Evolutionary conservation across 2,113 vertebrate genomes (phyloP), one percentile per base, ranked within the genome.

Genomic region (Falcunculus frontatus): DNA sequence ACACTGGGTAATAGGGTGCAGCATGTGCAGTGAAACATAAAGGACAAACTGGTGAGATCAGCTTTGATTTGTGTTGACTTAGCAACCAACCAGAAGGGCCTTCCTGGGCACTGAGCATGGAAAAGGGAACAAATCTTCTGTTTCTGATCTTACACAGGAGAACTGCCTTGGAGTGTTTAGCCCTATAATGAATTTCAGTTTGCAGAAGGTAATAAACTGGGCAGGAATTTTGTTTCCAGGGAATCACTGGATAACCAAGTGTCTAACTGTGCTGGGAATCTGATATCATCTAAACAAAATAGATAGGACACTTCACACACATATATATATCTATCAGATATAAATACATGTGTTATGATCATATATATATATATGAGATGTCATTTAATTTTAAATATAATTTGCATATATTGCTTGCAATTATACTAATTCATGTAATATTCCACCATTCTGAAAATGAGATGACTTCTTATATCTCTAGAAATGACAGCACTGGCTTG

Each of bases 1-100:
- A 97, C 92, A 46, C 12, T 95, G 87, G 94, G 84, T 96, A 97
- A 97, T 69, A 95, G 91, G 83, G 90, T 72, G 75, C 93, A 97
- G 97, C 98, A 97, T 98, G 98, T 98, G 98, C 98, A 98, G 84
- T 95, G 97, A 98, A 97, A 98, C 98, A 98, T 97, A 98, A 99
- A 98, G 98, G 98, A 97, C 98, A 98, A 97, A 97, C 84, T 86
- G 91, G 84, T 84, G 91, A 95, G 94, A 95, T 98, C 97, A 93
- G 70, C 82, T 97, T 95, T 97, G 95, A 98, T 97, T 98, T 98
- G 96, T 97, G 97, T 97, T 98, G 96, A 97, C 87, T 98, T 88
- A 93, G 93, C 97, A 97, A 88, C 91, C 87, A 88, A 97, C 97
- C 95, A 96, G 95, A 98, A 91, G 95, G 79, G 78, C 74, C 89